Evolutionary conservation across 1,140 invertebrate species (phyloP).

Genomic region (Rhopalosiphum padi): DNA sequence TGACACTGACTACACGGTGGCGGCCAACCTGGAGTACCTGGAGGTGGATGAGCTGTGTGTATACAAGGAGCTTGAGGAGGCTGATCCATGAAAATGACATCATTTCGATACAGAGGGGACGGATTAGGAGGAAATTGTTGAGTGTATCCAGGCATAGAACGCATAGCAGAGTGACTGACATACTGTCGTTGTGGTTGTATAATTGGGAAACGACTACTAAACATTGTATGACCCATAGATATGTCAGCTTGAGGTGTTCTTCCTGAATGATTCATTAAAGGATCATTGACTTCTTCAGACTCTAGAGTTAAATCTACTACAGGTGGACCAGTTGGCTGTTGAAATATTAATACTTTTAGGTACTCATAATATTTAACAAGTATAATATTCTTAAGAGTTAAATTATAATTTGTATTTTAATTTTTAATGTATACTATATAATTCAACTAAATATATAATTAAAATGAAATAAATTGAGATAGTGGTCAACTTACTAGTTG

Average conservation of each 20-base stretch:
- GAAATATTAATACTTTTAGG: constrained; percentile 23
- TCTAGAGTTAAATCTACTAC: constrained; percentile 74
- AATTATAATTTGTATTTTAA: background rate
- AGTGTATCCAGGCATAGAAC: constrained; percentile 59
- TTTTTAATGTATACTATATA: background rate
- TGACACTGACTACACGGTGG: constrained; percentile 51
- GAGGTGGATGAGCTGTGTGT: constrained; percentile 61
- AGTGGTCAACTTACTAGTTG: constrained; percentile 23
- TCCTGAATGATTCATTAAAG: constrained; percentile 47
- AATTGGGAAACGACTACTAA: constrained; percentile 59
- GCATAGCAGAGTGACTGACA: constrained; percentile 35
- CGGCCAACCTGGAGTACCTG: constrained; percentile 52
- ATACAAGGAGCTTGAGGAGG: constrained; percentile 55
- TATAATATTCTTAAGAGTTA: background rate
- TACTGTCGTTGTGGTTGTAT: constrained; percentile 58
- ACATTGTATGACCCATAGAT: constrained; percentile 33
- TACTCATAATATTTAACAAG: background rate
- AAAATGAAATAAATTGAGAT: background rate
- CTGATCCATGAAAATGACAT: constrained; percentile 51
- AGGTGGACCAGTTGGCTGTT: constrained; percentile 48
- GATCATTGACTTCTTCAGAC: constrained; percentile 68
- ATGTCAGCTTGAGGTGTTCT: constrained; percentile 44
- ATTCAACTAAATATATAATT: background rate
- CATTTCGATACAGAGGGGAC: constrained; percentile 49
- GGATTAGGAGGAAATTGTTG: constrained; percentile 60